Evolutionary conservation across 2,113 vertebrate genomes (phyloP), one percentile per base, ranked within the genome.

Genomic region (Excalfactoria chinensis): DNA sequence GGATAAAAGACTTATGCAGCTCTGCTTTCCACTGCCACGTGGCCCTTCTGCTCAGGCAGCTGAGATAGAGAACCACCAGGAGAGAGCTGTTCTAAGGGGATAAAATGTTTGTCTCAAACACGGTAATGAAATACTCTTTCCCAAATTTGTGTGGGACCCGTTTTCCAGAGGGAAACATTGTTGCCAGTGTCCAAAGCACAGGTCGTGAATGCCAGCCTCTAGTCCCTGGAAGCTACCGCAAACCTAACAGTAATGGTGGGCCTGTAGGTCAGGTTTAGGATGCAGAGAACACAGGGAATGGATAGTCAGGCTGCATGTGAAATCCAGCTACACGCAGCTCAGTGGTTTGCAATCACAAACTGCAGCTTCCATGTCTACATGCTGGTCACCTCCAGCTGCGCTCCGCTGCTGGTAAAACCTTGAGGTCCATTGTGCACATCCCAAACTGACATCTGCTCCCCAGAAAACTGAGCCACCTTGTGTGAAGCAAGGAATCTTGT

Each of bases 1-100:
- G 86, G 92, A 88, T 69, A 58, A 88, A 70, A 86, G 77, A 55
- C 49, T 71, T 44, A 34, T 59, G 49, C 59, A 89, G 58, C 78
- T 86, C 80, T 84, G 73, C 40, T 59, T 91, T 95, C 75, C 69
- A 77, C 89, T 69, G 93, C 84, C 71, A 84, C 89, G 63, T 79
- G 74, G 63, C 63, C 74, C n/a, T 28, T 84, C 56, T 7, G 60
- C 76, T 92, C 84, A 86, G 80, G 43, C 79, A 84, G 48, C n/a
- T 62, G 84, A 49, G 71, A 63, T 21, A 34, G 59, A 77, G 41
- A 41, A 60, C 22, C 68, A 82, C 60, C 69, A 46, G 89, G 71
- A 44, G 26, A 92, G 35, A 88, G 68, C 83, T 82, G 71, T 70
- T 90, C 91, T n/a, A 46, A 66, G 66, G 53, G 86, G 34, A 82